phyloP scores from a whole-genome alignment of 1,140 invertebrate genomes.

The Drosophila ercepeae region DNA sequence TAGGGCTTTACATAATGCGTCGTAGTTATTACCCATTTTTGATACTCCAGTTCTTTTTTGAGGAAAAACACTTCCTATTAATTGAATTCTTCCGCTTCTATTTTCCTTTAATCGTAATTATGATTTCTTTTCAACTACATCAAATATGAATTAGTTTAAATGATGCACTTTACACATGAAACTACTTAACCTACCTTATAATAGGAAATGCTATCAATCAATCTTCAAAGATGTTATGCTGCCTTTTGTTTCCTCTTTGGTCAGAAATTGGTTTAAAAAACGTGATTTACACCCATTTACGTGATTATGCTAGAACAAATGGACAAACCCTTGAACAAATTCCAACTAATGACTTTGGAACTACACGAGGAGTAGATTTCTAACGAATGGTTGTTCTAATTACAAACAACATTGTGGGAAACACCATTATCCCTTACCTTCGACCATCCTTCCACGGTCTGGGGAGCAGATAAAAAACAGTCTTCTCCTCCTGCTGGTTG shows the following conservation, averaged over 20 bases:
- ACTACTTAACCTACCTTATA: background rate
- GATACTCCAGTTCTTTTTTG: too few relatives aligned
- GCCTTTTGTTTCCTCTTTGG: background rate
- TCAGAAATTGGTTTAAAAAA: background rate
- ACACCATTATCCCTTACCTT: background rate
- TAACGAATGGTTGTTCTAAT: conserved; percentile 4
- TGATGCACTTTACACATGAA: background rate
- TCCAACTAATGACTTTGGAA: conserved; percentile 1
- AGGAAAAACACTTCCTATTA: background rate
- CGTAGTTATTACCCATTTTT: background rate
- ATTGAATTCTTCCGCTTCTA: background rate
- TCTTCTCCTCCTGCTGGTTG: conserved; percentile 13
- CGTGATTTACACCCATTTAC: background rate
- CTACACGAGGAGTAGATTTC: background rate
- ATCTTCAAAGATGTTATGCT: background rate
- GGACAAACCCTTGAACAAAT: background rate
- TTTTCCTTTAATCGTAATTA: too few relatives aligned
- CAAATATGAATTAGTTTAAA: background rate
- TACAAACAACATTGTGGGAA: background rate
- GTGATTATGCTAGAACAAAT: background rate
- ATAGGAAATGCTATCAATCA: background rate
- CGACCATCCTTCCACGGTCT: conserved; percentile 27
- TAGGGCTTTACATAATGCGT: too few relatives aligned
- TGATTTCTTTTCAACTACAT: background rate
- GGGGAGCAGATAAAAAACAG: conserved; percentile 22